Conservation (phyloP, 2,797 vertebrate genomes). For the Cyprinodon diabolis region DNA sequence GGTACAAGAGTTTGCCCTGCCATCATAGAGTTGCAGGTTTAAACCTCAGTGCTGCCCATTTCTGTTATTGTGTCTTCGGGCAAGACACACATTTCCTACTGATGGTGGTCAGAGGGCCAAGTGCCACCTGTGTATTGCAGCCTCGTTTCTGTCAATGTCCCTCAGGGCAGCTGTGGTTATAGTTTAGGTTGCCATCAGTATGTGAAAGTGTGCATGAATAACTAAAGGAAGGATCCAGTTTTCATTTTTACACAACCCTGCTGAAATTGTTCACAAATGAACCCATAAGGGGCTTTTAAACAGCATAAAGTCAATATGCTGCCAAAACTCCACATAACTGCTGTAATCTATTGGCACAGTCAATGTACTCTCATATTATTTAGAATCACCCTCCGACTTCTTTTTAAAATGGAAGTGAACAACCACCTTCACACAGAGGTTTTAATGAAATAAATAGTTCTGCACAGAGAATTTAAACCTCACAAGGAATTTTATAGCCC, state of each 20-base stretch:
- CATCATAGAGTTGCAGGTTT: no score
- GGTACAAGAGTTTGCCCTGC: no score
- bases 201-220: no score
- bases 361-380: constrained; percentile 61
- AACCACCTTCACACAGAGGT: constrained; percentile 38
- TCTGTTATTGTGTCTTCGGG: no score
- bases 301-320: constrained; percentile 36
- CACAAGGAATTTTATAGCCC: constrained; percentile 12
- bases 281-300: constrained; percentile 46
- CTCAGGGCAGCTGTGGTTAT: no score
- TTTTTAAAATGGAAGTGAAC: constrained; percentile 25
- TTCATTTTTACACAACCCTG: constrained; percentile 21
- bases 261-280: constrained; percentile 47
- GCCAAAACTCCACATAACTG: constrained; percentile 45
- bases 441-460: constrained; percentile 60
- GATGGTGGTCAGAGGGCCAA: no score
- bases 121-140: no score
- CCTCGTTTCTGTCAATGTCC: no score
- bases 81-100: no score
- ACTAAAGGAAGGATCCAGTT: constrained; percentile 18
- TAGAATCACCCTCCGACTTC: constrained; percentile 33
- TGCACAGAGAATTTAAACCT: constrained; percentile 36
- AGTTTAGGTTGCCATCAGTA: no score
- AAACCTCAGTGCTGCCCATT: no score
- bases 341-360: constrained; percentile 56